Percentiles rank a stretch among this genome's conserved stretches.
phyloP scores from a whole-genome alignment of 1,140 invertebrate species.

The Chlorops oryzae region DNA sequence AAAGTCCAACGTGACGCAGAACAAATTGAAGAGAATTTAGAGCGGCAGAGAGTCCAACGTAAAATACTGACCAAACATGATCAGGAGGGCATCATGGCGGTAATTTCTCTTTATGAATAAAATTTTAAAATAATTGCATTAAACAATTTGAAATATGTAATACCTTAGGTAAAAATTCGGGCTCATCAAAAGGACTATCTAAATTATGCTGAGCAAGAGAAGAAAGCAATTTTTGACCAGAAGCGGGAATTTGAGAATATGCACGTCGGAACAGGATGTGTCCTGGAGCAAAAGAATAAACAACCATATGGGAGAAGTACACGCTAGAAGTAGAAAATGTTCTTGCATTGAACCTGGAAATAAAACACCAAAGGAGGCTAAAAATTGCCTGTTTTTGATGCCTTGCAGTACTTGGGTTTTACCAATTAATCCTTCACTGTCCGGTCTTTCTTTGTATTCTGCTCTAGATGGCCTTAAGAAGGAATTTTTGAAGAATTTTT shows the following conservation, averaged over 20 bases:
- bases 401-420: too few relatives aligned
- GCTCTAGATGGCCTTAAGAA: too few relatives aligned
- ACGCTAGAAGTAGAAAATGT: constrained; percentile 1
- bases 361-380: too few relatives aligned
- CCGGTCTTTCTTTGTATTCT: too few relatives aligned
- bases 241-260: neutral
- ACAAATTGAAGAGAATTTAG: neutral
- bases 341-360: too few relatives aligned
- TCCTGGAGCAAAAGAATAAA: constrained; percentile 6
- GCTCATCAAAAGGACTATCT: constrained; percentile 11
- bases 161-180: too few relatives aligned
- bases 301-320: constrained; percentile 7
- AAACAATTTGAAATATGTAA: constrained; percentile 1
- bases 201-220: constrained; percentile 4
- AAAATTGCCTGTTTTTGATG: too few relatives aligned
- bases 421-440: too few relatives aligned
- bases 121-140: neutral
- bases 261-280: constrained; percentile 7
- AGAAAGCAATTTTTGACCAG: constrained; percentile 1
- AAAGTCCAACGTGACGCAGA: too few relatives aligned
- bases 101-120: neutral
- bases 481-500: too few relatives aligned
- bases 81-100: neutral
- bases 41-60: neutral
- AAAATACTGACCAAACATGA: neutral